Evolutionary conservation across 2,113 vertebrate species (phyloP).

Genomic region (Tachycineta bicolor): DNA sequence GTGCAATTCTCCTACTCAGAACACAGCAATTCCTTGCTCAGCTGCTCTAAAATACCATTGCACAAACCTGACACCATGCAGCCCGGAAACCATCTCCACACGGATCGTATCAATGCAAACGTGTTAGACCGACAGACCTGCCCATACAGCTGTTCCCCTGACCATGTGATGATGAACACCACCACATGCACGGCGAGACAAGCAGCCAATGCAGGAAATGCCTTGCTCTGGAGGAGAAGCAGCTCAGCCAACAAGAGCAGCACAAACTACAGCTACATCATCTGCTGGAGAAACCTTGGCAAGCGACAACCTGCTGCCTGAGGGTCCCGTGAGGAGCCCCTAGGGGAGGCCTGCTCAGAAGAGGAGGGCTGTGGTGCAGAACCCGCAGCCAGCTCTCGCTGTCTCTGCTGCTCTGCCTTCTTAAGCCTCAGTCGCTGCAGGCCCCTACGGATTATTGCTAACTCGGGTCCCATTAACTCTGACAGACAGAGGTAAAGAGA

Average conservation of each 20-base stretch:
- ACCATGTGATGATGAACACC: constrained; percentile 35
- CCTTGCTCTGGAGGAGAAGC: constrained; percentile 57
- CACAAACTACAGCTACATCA: constrained; percentile 56
- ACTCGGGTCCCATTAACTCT: constrained; percentile 91
- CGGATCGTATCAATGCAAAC: neutral
- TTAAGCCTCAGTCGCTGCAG: constrained; percentile 92
- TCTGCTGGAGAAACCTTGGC: constrained; percentile 69
- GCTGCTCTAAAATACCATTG: neutral
- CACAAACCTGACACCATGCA: neutral
- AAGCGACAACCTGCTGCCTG: constrained; percentile 84
- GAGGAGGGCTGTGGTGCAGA: constrained; percentile 73
- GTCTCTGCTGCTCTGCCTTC: constrained; percentile 91
- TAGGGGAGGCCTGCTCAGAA: constrained; percentile 73
- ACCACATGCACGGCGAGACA: constrained; percentile 37
- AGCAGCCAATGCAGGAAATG: constrained; percentile 59
- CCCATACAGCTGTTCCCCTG: neutral
- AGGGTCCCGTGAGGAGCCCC: constrained; percentile 76
- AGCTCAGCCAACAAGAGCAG: constrained; percentile 66
- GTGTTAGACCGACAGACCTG: neutral
- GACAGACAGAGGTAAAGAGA: constrained; percentile 69
- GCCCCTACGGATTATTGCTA: constrained; percentile 98
- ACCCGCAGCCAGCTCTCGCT: constrained; percentile 80
- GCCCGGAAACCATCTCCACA: neutral
- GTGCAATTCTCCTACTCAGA: neutral
- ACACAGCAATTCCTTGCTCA: neutral